Evolutionary conservation across 92 coral and sea anemone species (phyloP).

Genomic region (Porites evermanni): DNA sequence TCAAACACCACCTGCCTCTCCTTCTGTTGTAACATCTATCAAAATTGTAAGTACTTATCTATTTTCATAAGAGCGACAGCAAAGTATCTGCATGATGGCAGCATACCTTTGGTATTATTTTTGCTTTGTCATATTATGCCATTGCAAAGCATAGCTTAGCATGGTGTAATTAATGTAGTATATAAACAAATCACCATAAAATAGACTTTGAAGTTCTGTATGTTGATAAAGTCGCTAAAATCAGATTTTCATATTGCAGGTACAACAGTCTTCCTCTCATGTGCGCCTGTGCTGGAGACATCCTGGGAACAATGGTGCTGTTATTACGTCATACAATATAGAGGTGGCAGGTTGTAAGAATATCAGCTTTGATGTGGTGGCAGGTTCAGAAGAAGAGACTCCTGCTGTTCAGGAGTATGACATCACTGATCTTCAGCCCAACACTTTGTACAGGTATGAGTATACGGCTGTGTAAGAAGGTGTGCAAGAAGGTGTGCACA

Average conservation of each 20-base stretch:
- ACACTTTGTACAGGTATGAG: constrained; percentile 85
- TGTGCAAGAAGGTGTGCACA: too few relatives aligned
- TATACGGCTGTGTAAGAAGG: background rate
- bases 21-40: constrained; percentile 86
- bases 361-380: constrained; percentile 74
- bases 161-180: too few relatives aligned
- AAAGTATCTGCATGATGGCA: background rate
- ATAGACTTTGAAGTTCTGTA: background rate
- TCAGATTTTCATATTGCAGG: constrained; percentile 40
- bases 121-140: too few relatives aligned
- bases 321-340: constrained; percentile 89
- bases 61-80: background rate
- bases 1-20: constrained; percentile 97
- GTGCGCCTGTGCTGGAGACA: constrained; percentile 89
- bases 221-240: background rate
- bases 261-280: constrained; percentile 84
- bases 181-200: too few relatives aligned
- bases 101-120: background rate
- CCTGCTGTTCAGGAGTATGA: constrained; percentile 76
- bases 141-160: too few relatives aligned
- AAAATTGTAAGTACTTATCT: constrained; percentile 74
- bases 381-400: constrained; percentile 49
- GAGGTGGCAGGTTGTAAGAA: constrained; percentile 85
- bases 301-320: constrained; percentile 89
- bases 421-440: constrained; percentile 78